phyloP scores from a whole-genome alignment of 1,140 invertebrate genomes.

The Dendrolimus kikuchii region DNA sequence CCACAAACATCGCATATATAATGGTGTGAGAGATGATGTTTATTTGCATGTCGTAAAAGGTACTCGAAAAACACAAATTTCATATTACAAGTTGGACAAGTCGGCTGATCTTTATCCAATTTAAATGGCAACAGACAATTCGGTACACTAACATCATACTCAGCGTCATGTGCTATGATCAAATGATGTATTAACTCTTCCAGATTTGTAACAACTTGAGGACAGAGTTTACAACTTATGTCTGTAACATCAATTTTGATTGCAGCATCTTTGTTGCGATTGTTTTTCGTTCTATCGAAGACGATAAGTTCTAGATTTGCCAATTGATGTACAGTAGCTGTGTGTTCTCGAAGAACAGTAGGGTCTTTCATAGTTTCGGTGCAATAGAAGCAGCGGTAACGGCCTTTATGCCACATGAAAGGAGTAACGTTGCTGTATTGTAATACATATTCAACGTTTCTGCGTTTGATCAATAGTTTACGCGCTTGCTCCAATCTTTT shows the following conservation, averaged over 20 bases:
- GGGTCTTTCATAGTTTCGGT: constrained; percentile 52
- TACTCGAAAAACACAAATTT: constrained; percentile 64
- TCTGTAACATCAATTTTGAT: constrained; percentile 58
- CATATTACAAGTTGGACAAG: constrained; percentile 50
- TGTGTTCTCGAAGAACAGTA: constrained; percentile 37
- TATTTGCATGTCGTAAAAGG: constrained; percentile 53
- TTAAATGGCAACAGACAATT: constrained; percentile 59
- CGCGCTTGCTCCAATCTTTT: constrained; percentile 52
- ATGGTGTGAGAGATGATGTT: constrained; percentile 51
- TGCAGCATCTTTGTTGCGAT: constrained; percentile 56
- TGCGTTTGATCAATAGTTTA: constrained; percentile 45
- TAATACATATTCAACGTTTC: constrained; percentile 56
- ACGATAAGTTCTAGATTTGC: constrained; percentile 49
- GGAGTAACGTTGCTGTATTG: constrained; percentile 58
- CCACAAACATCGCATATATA: constrained; percentile 62
- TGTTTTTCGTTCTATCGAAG: constrained; percentile 49
- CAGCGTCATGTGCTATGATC: constrained; percentile 60
- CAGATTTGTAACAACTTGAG: constrained; percentile 28
- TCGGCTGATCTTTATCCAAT: constrained; percentile 45
- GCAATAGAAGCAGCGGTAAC: constrained; percentile 58
- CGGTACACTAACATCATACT: constrained; percentile 52
- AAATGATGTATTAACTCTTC: constrained; percentile 55
- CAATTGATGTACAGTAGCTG: constrained; percentile 35
- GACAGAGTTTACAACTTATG: constrained; percentile 46
- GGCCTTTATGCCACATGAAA: constrained; percentile 57